Evolutionary conservation across 2,113 vertebrate species (phyloP), one percentile per base, ranked within the genome.

Genomic region (Mus spicilegus): DNA sequence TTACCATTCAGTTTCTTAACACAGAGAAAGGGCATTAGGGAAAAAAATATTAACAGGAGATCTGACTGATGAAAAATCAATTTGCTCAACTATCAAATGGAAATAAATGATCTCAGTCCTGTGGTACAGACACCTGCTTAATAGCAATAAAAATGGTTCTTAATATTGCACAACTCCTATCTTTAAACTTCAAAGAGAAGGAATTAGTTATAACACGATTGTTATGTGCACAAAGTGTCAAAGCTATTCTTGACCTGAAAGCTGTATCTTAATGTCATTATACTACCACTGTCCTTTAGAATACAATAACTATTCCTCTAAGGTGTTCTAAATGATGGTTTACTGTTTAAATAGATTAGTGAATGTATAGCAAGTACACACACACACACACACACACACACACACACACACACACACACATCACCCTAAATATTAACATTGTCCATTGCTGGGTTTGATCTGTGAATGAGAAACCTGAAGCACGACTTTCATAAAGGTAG

Each of bases 11-110:
- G 93, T 98, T 91, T 98, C 95, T 94, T 90, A 78, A 61, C 91
- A 73, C 98, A 98, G 93, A 98, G 94, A 96, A 98, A 98, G 97
- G 93, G 58, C 51, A 93, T 89, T 92, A 89, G 93, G 28, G 88
- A 82, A 19, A 42, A 42, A 10, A 42, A 97, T 30, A 96, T 95
- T 61, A 91, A 96, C 94, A 92, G 65, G 93, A 95, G 96, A 95
- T 69, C 17, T 10, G 51, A 87, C 87, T 93, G 88, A 91, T 95
- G 95, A 97, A 97, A 86, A 97, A 96, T 88, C 93, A 97, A 96
- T 46, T 96, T 87, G 81, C 36, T 97, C 96, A 96, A 98, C 94
- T 87, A 97, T 61, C 91, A 93, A 88, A 95, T 97, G 93, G 90
- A 77, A 96, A 95, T 96, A 96, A n/a, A 94, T 65, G 76, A 87